Percentiles rank a stretch among this genome's conserved stretches.
These are phyloP conservation scores for Aulostomus chinensis DNA, from an alignment of 2,797 vertebrate genomes.

Conservation along the genomic window DNA sequence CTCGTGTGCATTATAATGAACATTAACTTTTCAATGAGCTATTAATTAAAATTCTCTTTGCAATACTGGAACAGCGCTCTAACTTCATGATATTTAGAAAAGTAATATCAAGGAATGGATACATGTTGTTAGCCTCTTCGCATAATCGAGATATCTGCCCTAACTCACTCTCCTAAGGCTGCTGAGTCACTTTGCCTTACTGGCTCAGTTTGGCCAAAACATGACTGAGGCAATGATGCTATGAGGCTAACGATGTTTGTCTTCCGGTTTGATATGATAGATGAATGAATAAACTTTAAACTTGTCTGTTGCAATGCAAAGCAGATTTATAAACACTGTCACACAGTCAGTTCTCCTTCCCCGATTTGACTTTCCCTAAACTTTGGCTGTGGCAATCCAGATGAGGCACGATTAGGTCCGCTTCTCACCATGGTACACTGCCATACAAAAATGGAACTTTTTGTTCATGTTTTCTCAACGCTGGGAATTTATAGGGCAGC, in stretches of 20 bases:
- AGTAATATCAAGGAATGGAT: too few relatives aligned
- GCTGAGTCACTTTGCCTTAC: too few relatives aligned
- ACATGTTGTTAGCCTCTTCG: too few relatives aligned
- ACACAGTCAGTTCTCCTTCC: conserved; percentile 58
- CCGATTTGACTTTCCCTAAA: conserved; percentile 72
- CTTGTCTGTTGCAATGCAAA: conserved; percentile 47
- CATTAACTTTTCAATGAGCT: too few relatives aligned
- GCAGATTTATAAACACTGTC: conserved; percentile 51
- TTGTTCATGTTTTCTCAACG: conserved; percentile 79
- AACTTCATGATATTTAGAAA: too few relatives aligned
- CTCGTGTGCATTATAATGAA: too few relatives aligned
- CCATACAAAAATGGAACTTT: conserved; percentile 80
- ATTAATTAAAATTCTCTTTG: too few relatives aligned
- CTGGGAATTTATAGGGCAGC: conserved; percentile 81
- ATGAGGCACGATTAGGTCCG: conserved; percentile 63
- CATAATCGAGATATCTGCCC: too few relatives aligned
- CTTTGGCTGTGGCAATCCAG: conserved; percentile 45
- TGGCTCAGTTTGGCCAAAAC: too few relatives aligned
- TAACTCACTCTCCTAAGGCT: too few relatives aligned
- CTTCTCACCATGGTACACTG: conserved; percentile 76
- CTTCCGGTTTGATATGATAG: conserved; percentile 14
- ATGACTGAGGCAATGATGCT: too few relatives aligned
- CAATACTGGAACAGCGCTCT: too few relatives aligned
- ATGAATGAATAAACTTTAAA: conserved; percentile 20
- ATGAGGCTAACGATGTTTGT: conserved; percentile 8